phyloP scores from a whole-genome alignment of 2,113 vertebrate genomes.

The Clarias macrocephalus region DNA sequence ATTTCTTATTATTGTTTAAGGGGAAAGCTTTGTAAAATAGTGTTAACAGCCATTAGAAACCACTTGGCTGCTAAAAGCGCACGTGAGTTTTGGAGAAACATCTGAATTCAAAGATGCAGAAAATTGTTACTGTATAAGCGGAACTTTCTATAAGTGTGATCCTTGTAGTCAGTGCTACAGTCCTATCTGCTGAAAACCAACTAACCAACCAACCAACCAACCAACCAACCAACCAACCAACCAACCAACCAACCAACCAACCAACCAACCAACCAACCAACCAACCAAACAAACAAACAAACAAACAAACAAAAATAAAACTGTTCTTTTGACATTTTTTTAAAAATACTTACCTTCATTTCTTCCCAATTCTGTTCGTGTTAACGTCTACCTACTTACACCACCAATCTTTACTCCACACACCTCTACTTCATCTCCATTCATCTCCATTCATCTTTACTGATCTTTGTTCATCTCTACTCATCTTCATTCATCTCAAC shows the following conservation, averaged over 20 bases:
- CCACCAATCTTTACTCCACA: not conserved
- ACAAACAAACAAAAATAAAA: too few relatives aligned
- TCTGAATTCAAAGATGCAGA: not conserved
- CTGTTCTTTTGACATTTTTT: not conserved
- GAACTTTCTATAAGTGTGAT: not conserved
- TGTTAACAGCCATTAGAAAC: not conserved
- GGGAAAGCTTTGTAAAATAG: not conserved
- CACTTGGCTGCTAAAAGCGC: not conserved
- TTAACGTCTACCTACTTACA: not conserved
- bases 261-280: not conserved
- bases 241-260: not conserved
- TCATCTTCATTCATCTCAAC: too few relatives aligned
- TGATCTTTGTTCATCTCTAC: not conserved
- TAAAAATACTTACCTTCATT: not conserved
- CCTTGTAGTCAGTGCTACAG: not conserved
- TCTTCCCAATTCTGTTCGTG: not conserved
- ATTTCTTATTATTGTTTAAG: not conserved
- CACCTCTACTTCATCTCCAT: not conserved
- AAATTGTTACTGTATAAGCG: not conserved
- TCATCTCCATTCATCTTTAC: not conserved
- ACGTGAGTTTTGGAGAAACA: not conserved
- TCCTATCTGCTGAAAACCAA: too few relatives aligned
- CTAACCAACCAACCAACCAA: not conserved
- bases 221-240: too few relatives aligned
- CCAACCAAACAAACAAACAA: too few relatives aligned